Conservation (phyloP, 2,797 vertebrate genomes). For the Silurus aristotelis region DNA sequence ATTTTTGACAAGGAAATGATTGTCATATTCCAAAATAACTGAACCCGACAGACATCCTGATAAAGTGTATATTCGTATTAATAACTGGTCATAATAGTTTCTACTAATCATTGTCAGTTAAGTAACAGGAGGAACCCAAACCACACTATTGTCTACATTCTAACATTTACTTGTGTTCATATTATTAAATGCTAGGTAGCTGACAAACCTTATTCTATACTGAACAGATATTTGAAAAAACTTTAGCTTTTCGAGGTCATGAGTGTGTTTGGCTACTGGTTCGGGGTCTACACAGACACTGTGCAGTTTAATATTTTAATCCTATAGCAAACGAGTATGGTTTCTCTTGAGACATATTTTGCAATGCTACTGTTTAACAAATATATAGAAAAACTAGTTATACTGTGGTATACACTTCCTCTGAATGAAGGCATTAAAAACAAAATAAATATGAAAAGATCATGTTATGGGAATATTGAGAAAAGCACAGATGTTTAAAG, state of each 20-base stretch:
- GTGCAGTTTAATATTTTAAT: neutral
- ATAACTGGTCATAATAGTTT: neutral
- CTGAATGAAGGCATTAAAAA: neutral
- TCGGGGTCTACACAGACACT: neutral
- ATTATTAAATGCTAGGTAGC: too few relatives aligned
- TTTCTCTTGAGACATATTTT: neutral
- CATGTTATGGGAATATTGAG: neutral
- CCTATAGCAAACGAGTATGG: neutral
- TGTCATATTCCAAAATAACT: neutral
- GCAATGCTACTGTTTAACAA: neutral
- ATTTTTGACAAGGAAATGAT: neutral
- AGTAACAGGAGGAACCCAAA: too few relatives aligned
- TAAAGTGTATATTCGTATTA: neutral
- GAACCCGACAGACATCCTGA: neutral
- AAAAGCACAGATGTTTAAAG: neutral
- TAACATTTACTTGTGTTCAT: too few relatives aligned
- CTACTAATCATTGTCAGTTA: too few relatives aligned
- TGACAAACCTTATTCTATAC: too few relatives aligned
- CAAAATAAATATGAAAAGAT: neutral
- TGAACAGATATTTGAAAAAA: too few relatives aligned
- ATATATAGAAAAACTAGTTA: neutral
- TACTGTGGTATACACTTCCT: neutral
- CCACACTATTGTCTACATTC: too few relatives aligned
- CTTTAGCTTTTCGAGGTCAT: too few relatives aligned
- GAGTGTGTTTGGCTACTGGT: neutral